A percentile compares a stretch with the other conserved stretches of the same genome.
phyloP scores from a whole-genome alignment of 2,113 vertebrate genomes.

The Tupaia chinensis region DNA sequence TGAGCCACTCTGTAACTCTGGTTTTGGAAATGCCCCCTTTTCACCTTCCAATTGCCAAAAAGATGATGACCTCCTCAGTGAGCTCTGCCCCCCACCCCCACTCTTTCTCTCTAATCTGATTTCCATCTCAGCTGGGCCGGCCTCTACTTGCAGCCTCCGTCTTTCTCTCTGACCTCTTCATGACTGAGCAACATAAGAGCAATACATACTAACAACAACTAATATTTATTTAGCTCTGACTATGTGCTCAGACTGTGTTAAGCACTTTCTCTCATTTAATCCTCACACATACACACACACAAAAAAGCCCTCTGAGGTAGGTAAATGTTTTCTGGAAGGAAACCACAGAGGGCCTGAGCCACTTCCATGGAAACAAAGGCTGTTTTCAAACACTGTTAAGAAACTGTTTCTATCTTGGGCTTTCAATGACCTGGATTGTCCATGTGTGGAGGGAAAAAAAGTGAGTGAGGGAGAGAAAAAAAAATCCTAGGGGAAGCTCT shows the following conservation, averaged over 20 bases:
- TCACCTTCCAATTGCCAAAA: slow-evolving; percentile 68
- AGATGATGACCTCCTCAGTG: slow-evolving; percentile 13
- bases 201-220: background rate
- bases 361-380: slow-evolving; percentile 88
- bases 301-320: slow-evolving; percentile 66
- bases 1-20: slow-evolving; percentile 89
- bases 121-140: background rate
- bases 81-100: background rate
- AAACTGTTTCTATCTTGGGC: slow-evolving; percentile 87
- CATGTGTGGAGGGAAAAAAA: slow-evolving; percentile 73
- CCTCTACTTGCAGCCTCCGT: background rate
- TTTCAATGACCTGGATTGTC: slow-evolving; percentile 88
- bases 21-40: slow-evolving; percentile 89
- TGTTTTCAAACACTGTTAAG: slow-evolving; percentile 89
- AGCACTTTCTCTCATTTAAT: slow-evolving; percentile 73
- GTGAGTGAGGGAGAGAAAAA: background rate
- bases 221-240: slow-evolving; percentile 70
- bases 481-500: slow-evolving; percentile 61
- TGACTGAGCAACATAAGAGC: background rate
- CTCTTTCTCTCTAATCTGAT: background rate
- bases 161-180: slow-evolving; percentile 2
- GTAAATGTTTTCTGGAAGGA: slow-evolving; percentile 79
- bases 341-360: slow-evolving; percentile 82
- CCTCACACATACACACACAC: background rate
- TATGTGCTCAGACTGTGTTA: slow-evolving; percentile 45